Evolutionary conservation across 1,140 invertebrate genomes (phyloP), one percentile per base, ranked within the genome.

Genomic region (Heliconius melpomene): DNA sequence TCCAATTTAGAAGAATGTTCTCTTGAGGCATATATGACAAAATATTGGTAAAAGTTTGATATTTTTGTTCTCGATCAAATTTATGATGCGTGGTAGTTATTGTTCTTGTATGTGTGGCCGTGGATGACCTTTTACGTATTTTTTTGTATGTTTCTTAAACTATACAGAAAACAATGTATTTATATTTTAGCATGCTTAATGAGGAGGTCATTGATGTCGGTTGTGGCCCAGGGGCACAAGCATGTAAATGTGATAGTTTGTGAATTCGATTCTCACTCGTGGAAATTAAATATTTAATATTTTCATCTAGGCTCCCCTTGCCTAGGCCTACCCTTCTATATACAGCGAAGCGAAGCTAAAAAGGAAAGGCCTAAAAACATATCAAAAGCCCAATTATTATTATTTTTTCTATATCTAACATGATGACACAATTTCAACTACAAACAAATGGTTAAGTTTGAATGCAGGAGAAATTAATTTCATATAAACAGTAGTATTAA

Each of bases 1-100:
- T 94, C 93, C 93, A 94, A 94, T 94, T 93, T 89, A 86, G 84
- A 87, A 89, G 88, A 93, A 90, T 87, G 88, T 86, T 85, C 93
- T 88, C 93, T 78, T 73, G 91, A 90, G 91, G 60, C 60, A 87
- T 82, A 88, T 83, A 87, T 92, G 83, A 85, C 84, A 84, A 88
- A 91, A 88, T 86, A 91, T 91, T 90, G 83, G 83, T 87, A 89
- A 90, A 93, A 93, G 80, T 92, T 91, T 75, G 80, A 88, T 88
- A 89, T 70, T 29, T 73, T 29, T 73, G 7, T 78, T 81, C 74
- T 77, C 8, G 54, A 29, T 16, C 26, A 66, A 66, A 66, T 66
- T 7, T 66, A 66, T 66, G 13, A 29, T 29, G 60, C 11, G 60
- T 5, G 13, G 26, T 66, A 16, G 23, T 26, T 66, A 46, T 46